Percentiles rank a stretch among this genome's conserved stretches.
Conservation (phyloP, 2,113 vertebrate genomes). For the Dromiciops gliroides region DNA sequence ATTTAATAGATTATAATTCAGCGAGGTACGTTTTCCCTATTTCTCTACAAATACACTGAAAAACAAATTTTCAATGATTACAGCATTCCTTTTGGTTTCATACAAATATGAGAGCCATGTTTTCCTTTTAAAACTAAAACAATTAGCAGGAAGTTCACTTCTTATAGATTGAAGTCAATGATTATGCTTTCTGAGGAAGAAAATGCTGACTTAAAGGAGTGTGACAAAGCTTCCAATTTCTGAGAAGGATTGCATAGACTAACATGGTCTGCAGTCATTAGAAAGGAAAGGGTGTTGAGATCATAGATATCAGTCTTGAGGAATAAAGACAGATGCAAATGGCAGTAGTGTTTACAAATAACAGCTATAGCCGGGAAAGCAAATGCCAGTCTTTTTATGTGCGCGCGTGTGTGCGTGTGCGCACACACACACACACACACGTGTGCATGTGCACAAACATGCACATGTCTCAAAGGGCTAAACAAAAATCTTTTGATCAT, state of each 20-base stretch:
- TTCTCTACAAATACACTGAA: neutral
- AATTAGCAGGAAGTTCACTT: neutral
- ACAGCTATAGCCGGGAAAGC: no score
- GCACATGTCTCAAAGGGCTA: neutral
- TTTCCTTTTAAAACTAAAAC: neutral
- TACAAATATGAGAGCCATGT: neutral
- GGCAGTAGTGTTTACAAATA: no score
- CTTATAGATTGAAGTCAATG: neutral
- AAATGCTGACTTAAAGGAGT: neutral
- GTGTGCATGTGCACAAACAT: no score
- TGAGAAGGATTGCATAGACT: neutral
- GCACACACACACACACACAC: neutral
- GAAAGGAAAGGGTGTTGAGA: neutral
- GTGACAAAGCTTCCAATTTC: neutral
- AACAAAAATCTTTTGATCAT: neutral
- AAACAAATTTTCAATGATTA: neutral
- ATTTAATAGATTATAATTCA: neutral
- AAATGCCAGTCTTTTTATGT: no score
- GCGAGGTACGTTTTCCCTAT: neutral
- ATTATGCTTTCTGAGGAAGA: neutral
- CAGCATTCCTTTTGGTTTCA: neutral
- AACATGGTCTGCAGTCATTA: neutral
- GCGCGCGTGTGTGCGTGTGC: no score
- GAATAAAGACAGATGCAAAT: neutral
- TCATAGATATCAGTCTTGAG: neutral